Base-by-base conservation (phyloP, 1,140 invertebrate species). In the Dryas iulia region DNA sequence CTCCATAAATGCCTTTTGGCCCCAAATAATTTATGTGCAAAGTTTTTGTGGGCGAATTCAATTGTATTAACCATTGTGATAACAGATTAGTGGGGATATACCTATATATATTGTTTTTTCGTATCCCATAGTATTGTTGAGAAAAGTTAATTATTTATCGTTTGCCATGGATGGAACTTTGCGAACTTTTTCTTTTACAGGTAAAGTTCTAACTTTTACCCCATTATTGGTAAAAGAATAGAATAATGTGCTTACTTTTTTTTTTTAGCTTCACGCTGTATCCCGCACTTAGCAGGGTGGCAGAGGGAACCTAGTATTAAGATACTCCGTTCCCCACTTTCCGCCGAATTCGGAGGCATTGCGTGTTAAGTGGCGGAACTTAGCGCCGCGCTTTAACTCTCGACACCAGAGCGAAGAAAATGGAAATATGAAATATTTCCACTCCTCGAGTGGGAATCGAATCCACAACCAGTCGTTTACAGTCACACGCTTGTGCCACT, bases 131-230 rank as follows among this genome's bases (percentile, higher is more conserved):
- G 71, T 57, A 71, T 67, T 72, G 54, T 72, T 72, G 63, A 21
- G 59, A 56, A 59, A 72, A 77, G 68, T 77, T 77, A 77, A 77
- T 77, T 75, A 77, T 77, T 77, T 77, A 77, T 77, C 76, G 71
- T 72, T 75, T 63, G 35, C 35, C 35, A 47, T 47, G 3, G 4
- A 35, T 35, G 18, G 12, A 47, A 47, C 35, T 47, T 69, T 47
- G 39, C 5, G 39, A 18, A 10, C 39, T n/a, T 39, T 39, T 39
- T 39, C 35, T 39, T 47, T 47, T 47, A 47, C 39, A 47, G 39
- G 39, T 47, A 47, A 47, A 47, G 39, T 47, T 47, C 39, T n/a
- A 47, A 47, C 12, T 47, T 47, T 47, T 21, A 47, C 39, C 39
- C 35, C 14, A 18, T 47, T 47, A 18, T 10, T 6, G 39, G 8